These are phyloP conservation scores for Heliconius erato DNA, from an alignment of 2,888 invertebrate species.

Conservation along the genomic window DNA sequence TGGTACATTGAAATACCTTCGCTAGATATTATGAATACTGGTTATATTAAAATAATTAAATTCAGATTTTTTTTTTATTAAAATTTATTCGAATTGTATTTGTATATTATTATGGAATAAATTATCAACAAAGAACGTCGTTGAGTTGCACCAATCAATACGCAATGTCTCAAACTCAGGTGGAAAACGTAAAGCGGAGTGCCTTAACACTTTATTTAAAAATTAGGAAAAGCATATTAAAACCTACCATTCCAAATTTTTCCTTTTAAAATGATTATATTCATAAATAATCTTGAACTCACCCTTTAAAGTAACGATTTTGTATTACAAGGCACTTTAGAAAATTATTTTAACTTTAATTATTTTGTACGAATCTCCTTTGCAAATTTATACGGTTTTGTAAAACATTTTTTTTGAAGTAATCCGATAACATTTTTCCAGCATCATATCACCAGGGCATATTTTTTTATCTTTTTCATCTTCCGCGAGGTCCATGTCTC, in stretches of 20 bases:
- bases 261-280: not conserved
- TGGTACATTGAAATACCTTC: not conserved
- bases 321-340: constrained; percentile 9
- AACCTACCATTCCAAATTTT: not conserved
- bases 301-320: constrained; percentile 4
- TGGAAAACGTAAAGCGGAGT: not conserved
- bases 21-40: not conserved
- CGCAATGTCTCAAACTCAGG: not conserved
- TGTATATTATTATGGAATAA: not conserved
- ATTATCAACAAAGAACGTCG: not conserved
- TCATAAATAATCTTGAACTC: not conserved
- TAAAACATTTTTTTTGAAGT: too few species aligned
- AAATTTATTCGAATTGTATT: not conserved
- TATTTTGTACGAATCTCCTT: not conserved
- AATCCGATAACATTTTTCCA: too few species aligned
- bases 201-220: not conserved
- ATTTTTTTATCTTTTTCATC: too few species aligned
- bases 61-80: not conserved
- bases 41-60: not conserved
- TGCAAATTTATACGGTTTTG: too few species aligned
- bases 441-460: too few species aligned
- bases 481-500: too few species aligned
- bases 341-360: not conserved
- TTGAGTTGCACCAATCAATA: not conserved
- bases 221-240: not conserved